These are phyloP conservation scores for Anorthoa munda DNA, from an alignment of 2,888 invertebrate species.

Conservation along the genomic window DNA sequence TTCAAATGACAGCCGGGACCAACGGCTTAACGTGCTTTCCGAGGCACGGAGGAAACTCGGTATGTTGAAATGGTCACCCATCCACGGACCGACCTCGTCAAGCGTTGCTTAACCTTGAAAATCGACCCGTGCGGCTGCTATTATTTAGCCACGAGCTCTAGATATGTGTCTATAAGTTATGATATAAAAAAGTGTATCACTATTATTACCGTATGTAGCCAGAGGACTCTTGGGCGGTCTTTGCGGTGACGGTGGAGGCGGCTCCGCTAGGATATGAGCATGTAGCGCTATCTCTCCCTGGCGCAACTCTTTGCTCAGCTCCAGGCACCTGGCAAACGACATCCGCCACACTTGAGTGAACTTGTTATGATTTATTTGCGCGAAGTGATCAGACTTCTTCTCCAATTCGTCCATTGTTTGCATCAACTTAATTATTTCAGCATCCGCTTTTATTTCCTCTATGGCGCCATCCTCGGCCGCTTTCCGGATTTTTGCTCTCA, in stretches of 20 bases:
- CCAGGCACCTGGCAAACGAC: constrained; percentile 78
- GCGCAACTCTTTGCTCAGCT: constrained; percentile 76
- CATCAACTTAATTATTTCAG: constrained; percentile 93
- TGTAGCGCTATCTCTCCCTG: constrained; percentile 84
- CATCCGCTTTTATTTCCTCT: constrained; percentile 93
- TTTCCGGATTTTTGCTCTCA: constrained; percentile 92
- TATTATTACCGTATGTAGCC: constrained; percentile 76
- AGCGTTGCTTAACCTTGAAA: no score
- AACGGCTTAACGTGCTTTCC: no score
- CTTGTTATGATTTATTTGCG: constrained; percentile 92
- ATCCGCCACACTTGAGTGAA: constrained; percentile 89
- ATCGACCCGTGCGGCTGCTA: no score
- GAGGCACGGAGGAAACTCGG: no score
- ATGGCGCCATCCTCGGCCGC: constrained; percentile 92
- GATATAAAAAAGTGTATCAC: background rate
- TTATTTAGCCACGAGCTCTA: no score
- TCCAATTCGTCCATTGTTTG: constrained; percentile 93
- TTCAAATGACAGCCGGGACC: no score
- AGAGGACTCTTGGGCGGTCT: constrained; percentile 81
- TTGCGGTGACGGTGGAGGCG: constrained; percentile 82
- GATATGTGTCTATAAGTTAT: no score
- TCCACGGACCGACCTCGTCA: no score
- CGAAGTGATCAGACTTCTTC: constrained; percentile 93
- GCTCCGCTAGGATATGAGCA: constrained; percentile 85
- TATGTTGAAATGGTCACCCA: no score